Evolutionary conservation across 2,797 vertebrate species (phyloP), one percentile per base, ranked within the genome.

Genomic region (Phoebastria nigripes): DNA sequence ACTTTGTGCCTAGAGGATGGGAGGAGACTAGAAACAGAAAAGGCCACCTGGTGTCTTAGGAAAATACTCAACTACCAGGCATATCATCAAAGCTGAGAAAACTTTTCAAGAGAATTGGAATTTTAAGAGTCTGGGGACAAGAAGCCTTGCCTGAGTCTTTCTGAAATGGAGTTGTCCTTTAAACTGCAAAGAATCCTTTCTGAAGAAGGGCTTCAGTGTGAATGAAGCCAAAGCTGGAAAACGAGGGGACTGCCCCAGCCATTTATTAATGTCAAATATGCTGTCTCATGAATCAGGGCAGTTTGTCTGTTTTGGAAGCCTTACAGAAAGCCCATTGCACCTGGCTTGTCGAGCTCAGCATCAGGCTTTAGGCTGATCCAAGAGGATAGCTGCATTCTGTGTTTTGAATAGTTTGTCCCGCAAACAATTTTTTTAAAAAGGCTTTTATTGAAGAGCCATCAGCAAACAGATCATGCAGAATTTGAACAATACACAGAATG

Each of bases 191-290:
- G 82, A 78, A 96, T 67, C 76, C 52, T 93, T 97, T 95, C 96
- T 96, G 87, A 97, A 98, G 96, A 97, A 97, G 97, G 88, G 86
- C 90, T 95, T 94, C 97, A 96, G 90, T 95, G 92, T 98, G 97
- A 97, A 97, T 96, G 93, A 97, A 97, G 94, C 96, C 96, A 98
- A 94, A 82, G 91, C 63, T 96, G 96, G 94, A 93, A 97, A 97
- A 94, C 9, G 66, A 95, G 89, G 76, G 96, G 92, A 96, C 88
- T 93, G 87, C 93, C 94, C 91, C 55, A 41, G 93, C 94, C 96
- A 97, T 98, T 98, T 98, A 97, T 98, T 98, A 98, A 97, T 55
- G 97, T 97, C 97, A 98, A 86, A 97, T 96, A 97, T 95, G 93
- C 87, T 71, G 94, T 92, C 96, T 86, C 95, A 94, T 97, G 96